Conservation (phyloP, 2,888 invertebrate species). For the Dexiosoma caninum region DNA sequence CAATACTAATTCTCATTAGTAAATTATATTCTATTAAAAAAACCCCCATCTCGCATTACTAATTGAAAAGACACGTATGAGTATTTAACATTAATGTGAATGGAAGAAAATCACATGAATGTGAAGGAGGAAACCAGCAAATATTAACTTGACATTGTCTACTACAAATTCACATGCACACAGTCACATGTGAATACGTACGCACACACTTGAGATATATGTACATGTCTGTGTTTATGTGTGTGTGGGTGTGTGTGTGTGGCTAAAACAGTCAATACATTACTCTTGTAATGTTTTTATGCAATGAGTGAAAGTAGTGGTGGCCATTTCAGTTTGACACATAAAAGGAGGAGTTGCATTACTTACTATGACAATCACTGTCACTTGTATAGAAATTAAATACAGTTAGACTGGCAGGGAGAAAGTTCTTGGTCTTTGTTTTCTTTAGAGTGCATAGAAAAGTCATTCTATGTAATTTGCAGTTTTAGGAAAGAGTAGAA, state of each 20-base stretch:
- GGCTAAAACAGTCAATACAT: constrained; percentile 24
- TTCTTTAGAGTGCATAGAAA: not conserved
- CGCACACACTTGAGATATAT: not conserved
- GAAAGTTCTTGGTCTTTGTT: not conserved
- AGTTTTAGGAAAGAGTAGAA: not conserved
- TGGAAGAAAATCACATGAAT: not conserved
- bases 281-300: constrained; percentile 19
- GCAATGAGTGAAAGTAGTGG: constrained; percentile 24
- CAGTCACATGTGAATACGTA: not conserved
- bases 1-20: not conserved
- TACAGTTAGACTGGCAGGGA: constrained; percentile 3
- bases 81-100: constrained; percentile 19
- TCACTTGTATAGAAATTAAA: constrained; percentile 16
- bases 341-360: constrained; percentile 50
- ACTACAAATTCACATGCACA: not conserved
- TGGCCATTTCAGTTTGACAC: constrained; percentile 46
- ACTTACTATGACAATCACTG: not conserved
- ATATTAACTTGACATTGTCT: constrained; percentile 53
- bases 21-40: constrained; percentile 38
- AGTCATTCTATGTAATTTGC: constrained; percentile 22
- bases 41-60: constrained; percentile 7
- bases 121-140: constrained; percentile 2
- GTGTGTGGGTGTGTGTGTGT: too few relatives aligned
- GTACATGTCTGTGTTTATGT: not conserved
- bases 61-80: constrained; percentile 18